These are phyloP conservation scores for Pangasius mekongensis DNA, from an alignment of 2,797 vertebrate genomes.

Conservation along the genomic window DNA sequence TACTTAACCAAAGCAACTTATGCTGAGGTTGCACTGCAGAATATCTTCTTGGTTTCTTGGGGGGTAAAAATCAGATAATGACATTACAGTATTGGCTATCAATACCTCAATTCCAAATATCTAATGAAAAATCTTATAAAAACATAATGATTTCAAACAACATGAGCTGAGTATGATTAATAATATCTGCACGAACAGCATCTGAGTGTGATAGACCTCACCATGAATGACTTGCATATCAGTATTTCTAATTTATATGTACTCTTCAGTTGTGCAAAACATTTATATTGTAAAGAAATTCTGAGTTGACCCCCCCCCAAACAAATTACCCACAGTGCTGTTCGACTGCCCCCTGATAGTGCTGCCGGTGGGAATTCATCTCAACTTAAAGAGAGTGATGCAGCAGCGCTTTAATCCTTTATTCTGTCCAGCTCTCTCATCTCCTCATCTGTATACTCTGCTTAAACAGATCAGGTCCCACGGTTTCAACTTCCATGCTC, in stretches of 20 bases:
- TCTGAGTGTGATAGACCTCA: neutral
- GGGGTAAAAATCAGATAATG: neutral
- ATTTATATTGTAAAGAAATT: neutral
- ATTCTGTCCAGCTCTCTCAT: neutral
- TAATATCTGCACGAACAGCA: neutral
- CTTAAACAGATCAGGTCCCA: neutral
- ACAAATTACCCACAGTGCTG: neutral
- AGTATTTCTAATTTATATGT: neutral
- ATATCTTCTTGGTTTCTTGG: neutral
- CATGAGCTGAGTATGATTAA: neutral
- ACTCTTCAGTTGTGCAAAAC: neutral
- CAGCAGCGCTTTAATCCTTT: neutral
- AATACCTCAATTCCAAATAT: too few species aligned
- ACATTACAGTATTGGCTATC: neutral
- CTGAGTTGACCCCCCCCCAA: neutral
- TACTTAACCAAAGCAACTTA: too few species aligned
- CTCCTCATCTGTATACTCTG: neutral
- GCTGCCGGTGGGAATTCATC: neutral
- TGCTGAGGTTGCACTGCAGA: neutral
- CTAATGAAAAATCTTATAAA: neutral
- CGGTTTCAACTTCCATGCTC: neutral
- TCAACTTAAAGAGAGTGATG: neutral
- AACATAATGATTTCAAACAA: neutral
- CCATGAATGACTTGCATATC: too few species aligned
- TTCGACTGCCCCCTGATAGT: neutral